A percentile compares a stretch with the other conserved stretches of the same genome.
phyloP scores from a whole-genome alignment of 2,888 invertebrate genomes.

The Eulithis testata region DNA sequence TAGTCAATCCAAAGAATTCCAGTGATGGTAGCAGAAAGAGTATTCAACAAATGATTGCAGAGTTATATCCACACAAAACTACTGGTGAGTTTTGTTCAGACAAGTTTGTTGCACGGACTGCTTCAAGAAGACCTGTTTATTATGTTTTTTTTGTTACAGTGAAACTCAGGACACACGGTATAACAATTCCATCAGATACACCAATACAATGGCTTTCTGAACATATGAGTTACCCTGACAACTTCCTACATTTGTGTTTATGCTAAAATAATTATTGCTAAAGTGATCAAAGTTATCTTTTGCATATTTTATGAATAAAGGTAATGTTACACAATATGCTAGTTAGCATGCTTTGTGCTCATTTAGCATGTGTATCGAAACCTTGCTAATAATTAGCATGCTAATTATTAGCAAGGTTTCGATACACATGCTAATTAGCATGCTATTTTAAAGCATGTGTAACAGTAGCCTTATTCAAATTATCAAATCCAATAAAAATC shows the following conservation, averaged over 20 bases:
- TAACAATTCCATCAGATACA: slow-evolving; percentile 93
- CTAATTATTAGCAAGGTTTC: too few relatives aligned
- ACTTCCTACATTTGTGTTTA: slow-evolving; percentile 96
- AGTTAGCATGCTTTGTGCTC: too few relatives aligned
- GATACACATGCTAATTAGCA: too few relatives aligned
- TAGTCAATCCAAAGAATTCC: slow-evolving; percentile 88
- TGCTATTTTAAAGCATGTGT: too few relatives aligned
- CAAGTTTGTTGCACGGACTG: background rate
- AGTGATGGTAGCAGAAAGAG: slow-evolving; percentile 90
- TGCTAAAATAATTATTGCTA: slow-evolving; percentile 48
- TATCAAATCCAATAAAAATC: too few relatives aligned
- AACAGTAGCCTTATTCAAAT: too few relatives aligned
- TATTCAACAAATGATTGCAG: slow-evolving; percentile 88
- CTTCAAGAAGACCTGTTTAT: background rate
- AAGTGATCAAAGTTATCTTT: background rate
- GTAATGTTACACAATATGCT: too few relatives aligned
- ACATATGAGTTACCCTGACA: slow-evolving; percentile 99
- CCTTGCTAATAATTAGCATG: too few relatives aligned
- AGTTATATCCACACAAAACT: slow-evolving; percentile 86
- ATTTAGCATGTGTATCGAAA: too few relatives aligned
- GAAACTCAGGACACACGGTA: slow-evolving; percentile 93
- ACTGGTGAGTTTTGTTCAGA: slow-evolving; percentile 54
- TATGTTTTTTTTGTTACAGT: slow-evolving; percentile 83
- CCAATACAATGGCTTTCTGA: slow-evolving; percentile 99
- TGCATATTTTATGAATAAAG: background rate